Evolutionary conservation across 1,140 invertebrate species (phyloP).

Genomic region (Dysdera silvatica): DNA sequence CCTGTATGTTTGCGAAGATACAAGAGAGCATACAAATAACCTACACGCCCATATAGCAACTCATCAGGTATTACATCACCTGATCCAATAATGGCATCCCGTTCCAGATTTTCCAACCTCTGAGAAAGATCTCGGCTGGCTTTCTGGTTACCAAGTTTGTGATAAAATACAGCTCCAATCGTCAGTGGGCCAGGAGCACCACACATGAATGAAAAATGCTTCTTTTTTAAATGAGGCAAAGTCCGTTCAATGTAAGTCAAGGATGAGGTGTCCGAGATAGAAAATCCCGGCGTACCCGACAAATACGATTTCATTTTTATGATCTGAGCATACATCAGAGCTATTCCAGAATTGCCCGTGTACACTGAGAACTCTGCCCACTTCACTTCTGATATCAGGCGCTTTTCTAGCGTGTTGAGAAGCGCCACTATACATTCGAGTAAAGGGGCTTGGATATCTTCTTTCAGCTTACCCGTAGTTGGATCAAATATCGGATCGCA

Average conservation of each 20-base stretch:
- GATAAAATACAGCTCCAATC: constrained; percentile 57
- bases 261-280: constrained; percentile 46
- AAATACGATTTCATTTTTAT: constrained; percentile 37
- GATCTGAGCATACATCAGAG: constrained; percentile 50
- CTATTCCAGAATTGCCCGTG: constrained; percentile 49
- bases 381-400: constrained; percentile 15
- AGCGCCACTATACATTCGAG: constrained; percentile 12
- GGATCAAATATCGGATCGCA: too few relatives aligned
- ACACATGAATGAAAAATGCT: constrained; percentile 60
- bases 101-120: constrained; percentile 37
- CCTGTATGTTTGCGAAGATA: constrained; percentile 59
- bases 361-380: constrained; percentile 47
- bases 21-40: constrained; percentile 70
- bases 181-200: constrained; percentile 68
- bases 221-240: constrained; percentile 46
- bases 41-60: constrained; percentile 71
- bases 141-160: constrained; percentile 41
- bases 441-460: constrained; percentile 11
- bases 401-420: constrained; percentile 19
- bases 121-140: constrained; percentile 37
- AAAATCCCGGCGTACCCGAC: constrained; percentile 30
- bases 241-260: constrained; percentile 45
- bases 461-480: constrained; percentile 11
- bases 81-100: constrained; percentile 6
- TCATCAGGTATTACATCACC: constrained; percentile 64